phyloP scores from a whole-genome alignment of 2,113 vertebrate genomes.

The Myxocyprinus asiaticus region DNA sequence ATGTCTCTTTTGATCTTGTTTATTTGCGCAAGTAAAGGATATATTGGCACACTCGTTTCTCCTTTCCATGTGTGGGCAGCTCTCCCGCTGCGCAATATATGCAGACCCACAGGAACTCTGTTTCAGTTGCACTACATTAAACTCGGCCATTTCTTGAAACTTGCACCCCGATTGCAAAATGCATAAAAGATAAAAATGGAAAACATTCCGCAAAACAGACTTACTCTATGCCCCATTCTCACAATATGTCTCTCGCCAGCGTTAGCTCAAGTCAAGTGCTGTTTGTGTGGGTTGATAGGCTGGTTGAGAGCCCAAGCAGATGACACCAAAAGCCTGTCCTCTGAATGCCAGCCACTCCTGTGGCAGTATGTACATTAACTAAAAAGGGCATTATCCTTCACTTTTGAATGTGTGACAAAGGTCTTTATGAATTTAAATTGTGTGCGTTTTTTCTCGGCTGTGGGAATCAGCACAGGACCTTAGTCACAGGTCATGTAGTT shows the following conservation, averaged over 20 bases:
- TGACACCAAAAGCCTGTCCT: constrained; percentile 47
- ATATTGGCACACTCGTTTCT: background rate
- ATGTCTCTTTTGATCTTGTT: background rate
- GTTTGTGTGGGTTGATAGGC: constrained; percentile 42
- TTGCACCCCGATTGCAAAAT: constrained; percentile 8
- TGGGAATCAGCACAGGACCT: constrained; percentile 78
- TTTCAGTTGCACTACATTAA: constrained; percentile 30
- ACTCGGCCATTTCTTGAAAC: constrained; percentile 28
- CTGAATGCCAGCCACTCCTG: constrained; percentile 54
- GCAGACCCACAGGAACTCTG: background rate
- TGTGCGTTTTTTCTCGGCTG: constrained; percentile 53
- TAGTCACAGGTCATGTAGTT: constrained; percentile 78
- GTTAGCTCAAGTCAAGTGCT: constrained; percentile 36
- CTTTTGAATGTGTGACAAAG: constrained; percentile 65
- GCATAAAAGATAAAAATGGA: constrained; percentile 36
- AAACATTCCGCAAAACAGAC: constrained; percentile 42
- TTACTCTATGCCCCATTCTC: background rate
- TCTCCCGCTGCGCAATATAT: constrained; percentile 14
- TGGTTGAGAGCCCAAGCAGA: constrained; percentile 55
- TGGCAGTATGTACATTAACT: constrained; percentile 61
- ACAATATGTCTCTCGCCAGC: background rate
- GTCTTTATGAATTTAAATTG: constrained; percentile 65
- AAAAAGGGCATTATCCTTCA: constrained; percentile 59
- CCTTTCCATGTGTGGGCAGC: constrained; percentile 6
- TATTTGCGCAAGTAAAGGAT: background rate